Evolutionary conservation across 2,797 vertebrate species (phyloP), one percentile per base, ranked within the genome.

Genomic region (Salmo trutta): DNA sequence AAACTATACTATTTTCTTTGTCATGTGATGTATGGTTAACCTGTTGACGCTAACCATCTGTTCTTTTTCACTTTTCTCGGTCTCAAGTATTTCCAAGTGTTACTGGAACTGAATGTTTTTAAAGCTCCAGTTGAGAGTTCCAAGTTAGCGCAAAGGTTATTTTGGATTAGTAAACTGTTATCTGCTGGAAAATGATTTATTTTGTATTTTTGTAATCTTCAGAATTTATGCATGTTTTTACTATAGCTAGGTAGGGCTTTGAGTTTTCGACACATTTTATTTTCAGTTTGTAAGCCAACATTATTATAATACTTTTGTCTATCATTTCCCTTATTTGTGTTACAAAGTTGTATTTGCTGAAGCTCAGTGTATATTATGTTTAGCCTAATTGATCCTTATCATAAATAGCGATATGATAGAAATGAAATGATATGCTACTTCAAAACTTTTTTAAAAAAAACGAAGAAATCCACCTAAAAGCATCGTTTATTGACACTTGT

Each of bases 201-300:
- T 3, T 19, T 15, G 15, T 24, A 41, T 74, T 24, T 52, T 67
- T 75, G 15, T 17, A n/a, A 56, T 56, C 53, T 56, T 56, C 17
- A 6, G n/a, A 54, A 76, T 54, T 33, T 68, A 12, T 47, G 19
- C 52, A 19, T 74, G 62, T n/a, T 75, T 75, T 78, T 82, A 83
- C 90, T 88, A 86, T 79, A 24, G 24, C 24, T 24, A 88, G 86
- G 71, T 79, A 85, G 81, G 85, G 85, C 85, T 90, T 88, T 89
- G 87, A 89, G 84, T 89, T 89, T 87, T 90, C 81, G 78, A 83
- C 71, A 77, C 64, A 17, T 84, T 82, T 79, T 68, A 65, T 83
- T 87, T 82, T 65, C 66, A 79, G 27, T 59, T 74, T 81, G n/a
- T 52, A 10, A 33, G 54, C 36, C 33, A 81, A 79, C 69, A 71